Base-by-base conservation (phyloP, 2,113 vertebrate genomes). In the Phrynosoma blainvillii region DNA sequence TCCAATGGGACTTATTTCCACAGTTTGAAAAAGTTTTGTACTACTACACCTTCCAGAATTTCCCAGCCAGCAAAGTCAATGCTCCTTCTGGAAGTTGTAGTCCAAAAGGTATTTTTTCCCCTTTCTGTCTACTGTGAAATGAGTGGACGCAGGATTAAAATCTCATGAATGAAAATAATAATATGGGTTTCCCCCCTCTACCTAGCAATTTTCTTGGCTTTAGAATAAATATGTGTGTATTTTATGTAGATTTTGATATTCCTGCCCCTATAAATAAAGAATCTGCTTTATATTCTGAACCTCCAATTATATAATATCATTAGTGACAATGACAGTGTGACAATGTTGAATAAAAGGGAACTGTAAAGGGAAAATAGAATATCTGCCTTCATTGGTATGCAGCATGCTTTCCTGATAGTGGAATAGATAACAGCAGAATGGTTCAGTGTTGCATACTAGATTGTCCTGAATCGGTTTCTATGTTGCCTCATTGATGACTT, bases 361-460 rank as follows among this genome's bases (percentile, higher is more conserved):
- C 32, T 74, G 10, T 21, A 25, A 1, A 2, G 40, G 36, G 79
- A 52, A 59, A 42, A 76, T 89, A 85, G 21, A 84, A 79, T 21
- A 30, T 25, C 36, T 25, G 59, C 79, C 68, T 85, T 87, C 66
- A 90, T 70, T 89, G 90, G 62, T 16, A 89, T 0, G 84, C n/a
- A 87, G 88, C 32, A 25, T 32, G 86, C 2, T 12, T 92, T 86
- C 84, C 9, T 0, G 0, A 88, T 93, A 30, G 88, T 87, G 27
- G 84, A 93, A 93, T 68, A 23, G 75, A 92, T 84, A 90, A 87
- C 89, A 93, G 93, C 89, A 89, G 25, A 92, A 95, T 68, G 89
- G 80, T 68, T 89, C 84, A 56, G 13, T 74, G 27, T 83, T 74
- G 18, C 86, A 88, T 87, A 56, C 62, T 80, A 18, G 12, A 78